A percentile compares a stretch with the other conserved stretches of the same genome.
phyloP scores from a whole-genome alignment of 2,113 vertebrate genomes.

The Scolopax mira region DNA sequence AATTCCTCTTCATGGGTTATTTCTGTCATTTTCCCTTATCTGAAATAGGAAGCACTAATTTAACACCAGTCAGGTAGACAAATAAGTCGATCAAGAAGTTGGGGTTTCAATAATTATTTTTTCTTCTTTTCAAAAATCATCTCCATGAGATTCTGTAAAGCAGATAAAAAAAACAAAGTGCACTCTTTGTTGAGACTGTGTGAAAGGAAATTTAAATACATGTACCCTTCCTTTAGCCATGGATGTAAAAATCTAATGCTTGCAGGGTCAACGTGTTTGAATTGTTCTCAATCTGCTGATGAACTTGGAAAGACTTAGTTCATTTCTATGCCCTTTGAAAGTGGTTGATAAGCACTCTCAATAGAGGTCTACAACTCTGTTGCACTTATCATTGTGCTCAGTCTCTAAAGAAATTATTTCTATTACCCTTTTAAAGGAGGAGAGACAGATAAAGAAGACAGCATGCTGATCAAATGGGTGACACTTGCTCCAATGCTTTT shows the following conservation, averaged over 20 bases:
- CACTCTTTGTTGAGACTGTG: neutral
- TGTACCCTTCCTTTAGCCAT: neutral
- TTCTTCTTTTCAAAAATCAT: neutral
- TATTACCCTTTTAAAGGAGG: neutral
- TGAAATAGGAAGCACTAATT: neutral
- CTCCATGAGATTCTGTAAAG: neutral
- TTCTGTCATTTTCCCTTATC: neutral
- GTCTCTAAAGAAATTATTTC: conserved; percentile 21
- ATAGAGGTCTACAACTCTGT: neutral
- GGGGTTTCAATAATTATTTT: neutral
- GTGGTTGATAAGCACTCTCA: conserved; percentile 6
- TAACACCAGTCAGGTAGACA: neutral
- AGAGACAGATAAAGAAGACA: neutral
- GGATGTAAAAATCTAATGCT: neutral
- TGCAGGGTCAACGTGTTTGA: neutral
- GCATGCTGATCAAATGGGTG: neutral
- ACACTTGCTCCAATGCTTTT: neutral
- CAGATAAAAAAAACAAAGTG: neutral
- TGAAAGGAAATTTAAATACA: neutral
- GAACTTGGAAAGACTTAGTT: neutral
- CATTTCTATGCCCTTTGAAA: neutral
- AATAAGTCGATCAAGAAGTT: neutral
- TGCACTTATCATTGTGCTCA: neutral
- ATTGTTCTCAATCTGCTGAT: neutral
- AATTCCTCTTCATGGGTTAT: neutral